Percentiles rank a stretch among this genome's conserved stretches.
Evolutionary conservation across 2,888 invertebrate species (phyloP).

Genomic region (Mycogona germanica): DNA sequence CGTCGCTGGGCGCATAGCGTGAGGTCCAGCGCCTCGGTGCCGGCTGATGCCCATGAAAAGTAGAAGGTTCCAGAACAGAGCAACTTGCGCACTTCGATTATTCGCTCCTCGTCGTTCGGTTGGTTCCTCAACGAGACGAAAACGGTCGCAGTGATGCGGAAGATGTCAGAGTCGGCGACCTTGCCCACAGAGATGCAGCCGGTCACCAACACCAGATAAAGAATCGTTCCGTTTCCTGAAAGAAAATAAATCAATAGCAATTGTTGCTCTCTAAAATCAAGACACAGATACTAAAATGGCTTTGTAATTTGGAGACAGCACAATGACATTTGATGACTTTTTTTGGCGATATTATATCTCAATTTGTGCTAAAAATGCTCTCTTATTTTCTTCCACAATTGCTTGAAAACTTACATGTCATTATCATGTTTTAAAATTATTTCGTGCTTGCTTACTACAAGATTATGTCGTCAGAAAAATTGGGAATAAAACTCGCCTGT

Average conservation of each 20-base stretch:
- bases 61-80: conserved; percentile 98
- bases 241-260: conserved; percentile 9
- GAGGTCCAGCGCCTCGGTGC: conserved; percentile 60
- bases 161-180: conserved; percentile 87
- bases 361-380: no score
- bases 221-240: conserved; percentile 57
- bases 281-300: no score
- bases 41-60: conserved; percentile 63
- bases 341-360: no score
- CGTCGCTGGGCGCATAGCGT: conserved; percentile 88
- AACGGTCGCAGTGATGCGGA: conserved; percentile 82
- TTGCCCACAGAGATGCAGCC: conserved; percentile 96
- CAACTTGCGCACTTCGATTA: conserved; percentile 53
- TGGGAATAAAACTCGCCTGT: conserved; percentile 42
- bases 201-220: conserved; percentile 85
- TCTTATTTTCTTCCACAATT: no score
- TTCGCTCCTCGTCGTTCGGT: conserved; percentile 34
- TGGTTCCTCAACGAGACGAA: conserved; percentile 59
- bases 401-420: no score
- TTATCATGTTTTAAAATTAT: no score
- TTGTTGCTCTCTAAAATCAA: no score
- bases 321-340: no score
- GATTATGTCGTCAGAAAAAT: conserved; percentile 12
- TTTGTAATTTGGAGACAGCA: no score
- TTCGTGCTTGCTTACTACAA: not conserved